Base-by-base conservation (phyloP, 1,140 invertebrate species). In the Chionoecetes opilio region DNA sequence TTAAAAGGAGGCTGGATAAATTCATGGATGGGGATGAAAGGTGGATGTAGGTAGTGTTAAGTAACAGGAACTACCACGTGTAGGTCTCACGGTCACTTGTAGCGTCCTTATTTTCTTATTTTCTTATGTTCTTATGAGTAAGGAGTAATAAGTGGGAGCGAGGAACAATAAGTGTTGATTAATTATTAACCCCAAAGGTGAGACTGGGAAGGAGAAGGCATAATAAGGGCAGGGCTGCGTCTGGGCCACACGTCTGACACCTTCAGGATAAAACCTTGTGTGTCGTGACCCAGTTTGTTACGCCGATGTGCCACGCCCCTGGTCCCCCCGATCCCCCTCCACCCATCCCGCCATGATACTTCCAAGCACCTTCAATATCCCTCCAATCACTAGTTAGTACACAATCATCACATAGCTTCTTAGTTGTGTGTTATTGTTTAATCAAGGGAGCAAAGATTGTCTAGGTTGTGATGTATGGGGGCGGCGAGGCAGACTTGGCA, bases 251-350 rank as follows among this genome's bases (percentile, higher is more conserved):
- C 88, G 88, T 90, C 88, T 90, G 88, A 75, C 26, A 46, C 38
- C 88, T 90, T 26, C 32, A 53, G 34, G 88, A 90, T 46, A 90
- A 53, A 53, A 46, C 88, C 38, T 90, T 90, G 38, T 21, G 26
- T 90, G 38, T 34, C n/a, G n/a, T 90, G 88, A 90, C 88, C 88
- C 41, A 90, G 88, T 90, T 90, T 90, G n/a, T 31, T n/a, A 17
- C n/a, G 41, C 88, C 31, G 88, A 6, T n/a, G 11, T 90, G 88
- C 41, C 38, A 90, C 38, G 32, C 38, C 38, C 38, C 88, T 17
- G n/a, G 21, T 26, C 11, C 63, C 21, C 26, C 63, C 63, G 6
- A 46, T 14, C 63, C 63, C 6, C 2, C 63, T 21, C 63, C 63
- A n/a, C 63, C 63, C 63, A 21, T 26, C 63, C 63, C 63, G 8